A percentile compares a stretch with the other conserved stretches of the same genome.
These are phyloP conservation scores for Belonocnema kinseyi DNA, from an alignment of 1,140 invertebrate genomes.

Conservation along the genomic window DNA sequence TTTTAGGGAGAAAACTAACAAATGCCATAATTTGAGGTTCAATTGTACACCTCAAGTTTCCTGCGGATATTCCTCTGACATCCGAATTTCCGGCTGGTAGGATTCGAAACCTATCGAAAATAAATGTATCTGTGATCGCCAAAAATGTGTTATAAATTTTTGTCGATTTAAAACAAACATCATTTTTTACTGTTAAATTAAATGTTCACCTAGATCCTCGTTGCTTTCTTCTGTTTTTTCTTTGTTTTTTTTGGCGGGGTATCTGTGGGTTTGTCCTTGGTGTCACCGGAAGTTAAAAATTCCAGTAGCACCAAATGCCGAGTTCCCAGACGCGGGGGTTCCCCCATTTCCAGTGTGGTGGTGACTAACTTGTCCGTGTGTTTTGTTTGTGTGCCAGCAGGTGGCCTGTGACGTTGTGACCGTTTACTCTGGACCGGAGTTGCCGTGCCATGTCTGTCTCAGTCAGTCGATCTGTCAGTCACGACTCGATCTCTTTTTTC, in stretches of 20 bases:
- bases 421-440: conserved; percentile 75
- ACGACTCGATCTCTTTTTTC: conserved; percentile 55
- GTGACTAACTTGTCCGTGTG: conserved; percentile 77
- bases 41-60: too few relatives aligned
- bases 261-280: background rate
- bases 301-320: background rate
- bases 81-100: too few relatives aligned
- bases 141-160: too few relatives aligned
- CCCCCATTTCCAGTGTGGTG: conserved; percentile 67
- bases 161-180: too few relatives aligned
- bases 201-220: too few relatives aligned
- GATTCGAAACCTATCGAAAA: too few relatives aligned
- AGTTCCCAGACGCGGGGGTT: background rate
- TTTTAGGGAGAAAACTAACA: too few relatives aligned
- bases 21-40: too few relatives aligned
- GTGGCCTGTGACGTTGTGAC: conserved; percentile 77
- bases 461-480: conserved; percentile 58
- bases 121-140: too few relatives aligned
- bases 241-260: background rate
- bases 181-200: too few relatives aligned
- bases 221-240: background rate
- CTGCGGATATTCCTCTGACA: too few relatives aligned
- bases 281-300: background rate
- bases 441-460: conserved; percentile 74
- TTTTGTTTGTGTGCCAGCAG: conserved; percentile 77